Evolutionary conservation across 2,113 vertebrate genomes (phyloP).

Genomic region (Lepus timidus): DNA sequence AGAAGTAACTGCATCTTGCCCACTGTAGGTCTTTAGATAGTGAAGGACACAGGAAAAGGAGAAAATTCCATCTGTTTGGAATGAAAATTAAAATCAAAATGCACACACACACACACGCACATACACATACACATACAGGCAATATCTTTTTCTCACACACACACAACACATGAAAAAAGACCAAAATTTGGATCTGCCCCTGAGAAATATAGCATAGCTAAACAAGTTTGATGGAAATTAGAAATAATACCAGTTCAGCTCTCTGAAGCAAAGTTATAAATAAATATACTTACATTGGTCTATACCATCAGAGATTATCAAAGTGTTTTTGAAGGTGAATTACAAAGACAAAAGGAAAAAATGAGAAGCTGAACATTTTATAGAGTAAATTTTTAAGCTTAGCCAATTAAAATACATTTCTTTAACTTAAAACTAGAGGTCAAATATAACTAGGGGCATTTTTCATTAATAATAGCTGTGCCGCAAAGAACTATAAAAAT

Average conservation of each 20-base stretch:
- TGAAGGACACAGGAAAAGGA: slow-evolving; percentile 52
- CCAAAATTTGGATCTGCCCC: neutral
- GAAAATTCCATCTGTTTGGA: slow-evolving; percentile 72
- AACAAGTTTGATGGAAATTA: slow-evolving; percentile 58
- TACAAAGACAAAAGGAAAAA: slow-evolving; percentile 53
- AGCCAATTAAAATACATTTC: neutral
- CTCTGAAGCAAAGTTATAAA: slow-evolving; percentile 63
- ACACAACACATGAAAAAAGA: slow-evolving; percentile 11
- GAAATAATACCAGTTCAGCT: slow-evolving; percentile 20
- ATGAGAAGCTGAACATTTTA: neutral
- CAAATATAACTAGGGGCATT: neutral
- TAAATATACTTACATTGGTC: slow-evolving; percentile 16
- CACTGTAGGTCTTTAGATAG: slow-evolving; percentile 39
- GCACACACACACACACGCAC: too few species aligned
- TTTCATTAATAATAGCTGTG: slow-evolving; percentile 42
- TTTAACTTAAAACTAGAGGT: slow-evolving; percentile 49
- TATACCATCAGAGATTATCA: slow-evolving; percentile 20
- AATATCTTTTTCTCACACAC: too few species aligned
- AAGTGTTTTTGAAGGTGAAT: slow-evolving; percentile 56
- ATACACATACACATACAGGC: too few species aligned
- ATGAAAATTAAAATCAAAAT: slow-evolving; percentile 73
- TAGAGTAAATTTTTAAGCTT: slow-evolving; percentile 1
- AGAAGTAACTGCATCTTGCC: slow-evolving; percentile 38
- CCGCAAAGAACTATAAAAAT: neutral
- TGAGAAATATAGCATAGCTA: neutral